Evolutionary conservation across 2,888 invertebrate genomes (phyloP).

Genomic region (Salticus scenicus): DNA sequence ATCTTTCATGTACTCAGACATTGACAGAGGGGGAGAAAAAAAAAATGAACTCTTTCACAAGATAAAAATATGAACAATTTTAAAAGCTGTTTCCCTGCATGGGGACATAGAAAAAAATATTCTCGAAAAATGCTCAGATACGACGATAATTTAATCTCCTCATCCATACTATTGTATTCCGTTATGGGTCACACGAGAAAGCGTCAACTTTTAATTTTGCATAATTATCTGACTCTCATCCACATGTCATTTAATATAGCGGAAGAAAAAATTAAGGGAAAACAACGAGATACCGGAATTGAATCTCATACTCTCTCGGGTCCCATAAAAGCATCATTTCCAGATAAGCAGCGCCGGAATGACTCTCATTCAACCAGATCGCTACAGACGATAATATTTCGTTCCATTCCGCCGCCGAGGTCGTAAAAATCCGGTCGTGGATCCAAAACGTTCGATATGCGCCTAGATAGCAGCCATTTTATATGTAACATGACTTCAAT

Average conservation of each 20-base stretch:
- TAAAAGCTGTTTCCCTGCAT: not conserved
- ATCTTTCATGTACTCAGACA: not conserved
- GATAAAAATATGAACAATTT: slow-evolving; percentile 10
- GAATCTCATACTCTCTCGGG: slow-evolving; percentile 17
- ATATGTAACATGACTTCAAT: slow-evolving; percentile 11
- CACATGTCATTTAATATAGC: slow-evolving; percentile 32
- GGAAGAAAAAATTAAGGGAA: not conserved
- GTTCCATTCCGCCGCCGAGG: slow-evolving; percentile 29
- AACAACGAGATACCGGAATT: slow-evolving; percentile 19
- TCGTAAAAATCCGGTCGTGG: slow-evolving; percentile 32
- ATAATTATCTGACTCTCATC: slow-evolving; percentile 39
- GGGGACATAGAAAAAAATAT: not conserved
- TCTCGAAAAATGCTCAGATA: not conserved
- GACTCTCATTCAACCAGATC: slow-evolving; percentile 34
- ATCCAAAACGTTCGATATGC: slow-evolving; percentile 21
- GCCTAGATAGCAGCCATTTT: slow-evolving; percentile 26
- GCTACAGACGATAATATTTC: slow-evolving; percentile 30
- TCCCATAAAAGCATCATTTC: slow-evolving; percentile 44
- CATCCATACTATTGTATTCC: not conserved
- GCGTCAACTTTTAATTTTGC: slow-evolving; percentile 41
- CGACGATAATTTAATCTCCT: slow-evolving; percentile 13
- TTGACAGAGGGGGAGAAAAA: not conserved
- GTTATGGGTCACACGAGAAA: slow-evolving; percentile 12
- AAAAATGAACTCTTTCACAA: not conserved
- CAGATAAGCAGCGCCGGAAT: slow-evolving; percentile 40